Conservation (phyloP, 2,797 vertebrate species). For the Hemitrygon akajei region DNA sequence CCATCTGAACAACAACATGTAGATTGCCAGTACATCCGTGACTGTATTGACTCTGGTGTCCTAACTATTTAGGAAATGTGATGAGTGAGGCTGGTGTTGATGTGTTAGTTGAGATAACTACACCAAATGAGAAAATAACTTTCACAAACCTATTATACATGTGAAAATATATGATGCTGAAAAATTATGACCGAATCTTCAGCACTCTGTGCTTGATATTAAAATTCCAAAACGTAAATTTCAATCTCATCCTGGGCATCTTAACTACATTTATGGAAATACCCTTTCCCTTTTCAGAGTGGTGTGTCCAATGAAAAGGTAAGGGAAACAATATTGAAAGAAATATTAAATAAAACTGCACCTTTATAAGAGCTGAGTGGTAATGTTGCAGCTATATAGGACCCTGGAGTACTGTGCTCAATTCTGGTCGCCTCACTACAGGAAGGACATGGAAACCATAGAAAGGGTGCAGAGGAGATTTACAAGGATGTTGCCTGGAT, state of each 20-base stretch:
- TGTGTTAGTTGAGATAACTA: not conserved
- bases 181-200: not conserved
- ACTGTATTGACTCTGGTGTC: too few species aligned
- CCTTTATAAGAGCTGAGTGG: too few species aligned
- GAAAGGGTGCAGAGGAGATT: too few species aligned
- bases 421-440: too few species aligned
- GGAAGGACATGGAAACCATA: too few species aligned
- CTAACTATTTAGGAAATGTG: not conserved
- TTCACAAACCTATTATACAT: not conserved
- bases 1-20: not conserved
- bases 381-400: too few species aligned
- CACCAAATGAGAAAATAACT: not conserved
- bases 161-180: not conserved
- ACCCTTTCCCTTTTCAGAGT: too few species aligned
- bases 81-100: not conserved
- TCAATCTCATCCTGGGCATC: not conserved
- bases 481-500: too few species aligned
- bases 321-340: not conserved
- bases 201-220: not conserved
- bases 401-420: too few species aligned
- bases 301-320: not conserved
- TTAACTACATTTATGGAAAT: not conserved
- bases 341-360: not conserved
- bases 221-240: not conserved
- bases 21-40: not conserved